These are phyloP conservation scores for Corapipo altera DNA, from an alignment of 2,113 vertebrate species.

Conservation along the genomic window DNA sequence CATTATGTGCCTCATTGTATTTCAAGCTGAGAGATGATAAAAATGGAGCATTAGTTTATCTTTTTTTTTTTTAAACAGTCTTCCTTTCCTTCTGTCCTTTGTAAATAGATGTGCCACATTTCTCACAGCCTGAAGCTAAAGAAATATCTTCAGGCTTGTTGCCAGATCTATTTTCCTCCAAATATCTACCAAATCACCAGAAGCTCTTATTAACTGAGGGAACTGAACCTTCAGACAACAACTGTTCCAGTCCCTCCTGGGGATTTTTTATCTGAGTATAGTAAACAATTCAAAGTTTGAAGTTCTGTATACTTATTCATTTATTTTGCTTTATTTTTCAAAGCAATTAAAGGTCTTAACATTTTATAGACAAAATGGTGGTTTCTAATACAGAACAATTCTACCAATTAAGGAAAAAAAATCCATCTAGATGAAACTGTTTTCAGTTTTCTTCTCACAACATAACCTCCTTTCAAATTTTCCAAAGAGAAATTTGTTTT, in stretches of 20 bases:
- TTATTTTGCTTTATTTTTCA: neutral
- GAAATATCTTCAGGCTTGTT: slow-evolving; percentile 27
- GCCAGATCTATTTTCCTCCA: slow-evolving; percentile 41
- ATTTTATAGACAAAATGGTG: neutral
- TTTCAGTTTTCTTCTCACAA: neutral
- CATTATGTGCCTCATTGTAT: slow-evolving; percentile 20
- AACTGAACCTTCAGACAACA: slow-evolving; percentile 49
- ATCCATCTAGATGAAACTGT: neutral
- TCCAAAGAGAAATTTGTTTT: neutral
- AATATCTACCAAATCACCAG: slow-evolving; percentile 43
- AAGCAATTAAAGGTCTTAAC: neutral
- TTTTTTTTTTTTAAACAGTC: neutral
- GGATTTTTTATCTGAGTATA: neutral
- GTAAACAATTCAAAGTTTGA: slow-evolving; percentile 29
- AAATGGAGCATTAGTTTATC: slow-evolving; percentile 26
- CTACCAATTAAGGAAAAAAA: neutral
- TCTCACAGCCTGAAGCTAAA: slow-evolving; percentile 12
- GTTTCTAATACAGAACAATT: neutral
- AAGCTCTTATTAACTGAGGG: slow-evolving; percentile 39
- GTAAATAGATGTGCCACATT: slow-evolving; percentile 24
- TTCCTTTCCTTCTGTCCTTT: neutral
- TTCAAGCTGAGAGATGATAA: slow-evolving; percentile 53
- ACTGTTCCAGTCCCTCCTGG: slow-evolving; percentile 27
- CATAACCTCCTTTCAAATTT: neutral
- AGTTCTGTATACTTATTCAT: neutral